Evolutionary conservation across 1,140 invertebrate genomes (phyloP).

Genomic region (Papilio xuthus): DNA sequence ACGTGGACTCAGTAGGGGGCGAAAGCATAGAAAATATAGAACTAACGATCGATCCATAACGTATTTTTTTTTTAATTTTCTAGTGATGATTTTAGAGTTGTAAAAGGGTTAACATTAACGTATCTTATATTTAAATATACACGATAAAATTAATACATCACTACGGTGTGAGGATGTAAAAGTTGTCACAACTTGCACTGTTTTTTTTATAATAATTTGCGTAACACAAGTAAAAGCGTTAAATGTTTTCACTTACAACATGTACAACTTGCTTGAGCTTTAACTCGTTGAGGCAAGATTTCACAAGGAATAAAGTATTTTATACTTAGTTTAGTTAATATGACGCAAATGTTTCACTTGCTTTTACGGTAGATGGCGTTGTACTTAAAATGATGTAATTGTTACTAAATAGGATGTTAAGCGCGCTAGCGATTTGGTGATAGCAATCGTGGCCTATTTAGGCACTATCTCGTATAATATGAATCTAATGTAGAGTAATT

Average conservation of each 20-base stretch:
- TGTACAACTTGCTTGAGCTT: constrained; percentile 9
- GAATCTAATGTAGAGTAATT: constrained; percentile 5
- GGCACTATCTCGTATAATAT: neutral
- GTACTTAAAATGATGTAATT: constrained; percentile 2
- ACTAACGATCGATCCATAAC: no score
- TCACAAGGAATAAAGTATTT: constrained; percentile 19
- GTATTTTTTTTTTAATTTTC: no score
- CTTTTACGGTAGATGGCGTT: neutral
- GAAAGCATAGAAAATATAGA: no score
- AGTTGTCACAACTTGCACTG: constrained; percentile 1
- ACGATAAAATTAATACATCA: neutral
- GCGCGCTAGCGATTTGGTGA: neutral
- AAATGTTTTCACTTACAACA: constrained; percentile 27
- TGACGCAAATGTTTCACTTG: neutral
- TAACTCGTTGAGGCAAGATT: constrained; percentile 17
- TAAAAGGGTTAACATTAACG: no score
- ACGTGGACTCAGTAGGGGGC: no score
- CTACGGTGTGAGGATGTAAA: neutral
- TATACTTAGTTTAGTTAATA: neutral
- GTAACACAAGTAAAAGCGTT: constrained; percentile 33
- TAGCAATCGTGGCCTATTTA: neutral
- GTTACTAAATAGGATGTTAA: constrained; percentile 6
- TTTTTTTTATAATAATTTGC: constrained; percentile 35
- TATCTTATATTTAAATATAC: neutral
- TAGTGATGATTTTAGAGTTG: no score